phyloP scores from a whole-genome alignment of 2,888 invertebrate species.

The Troglohyphantes excavatus region DNA sequence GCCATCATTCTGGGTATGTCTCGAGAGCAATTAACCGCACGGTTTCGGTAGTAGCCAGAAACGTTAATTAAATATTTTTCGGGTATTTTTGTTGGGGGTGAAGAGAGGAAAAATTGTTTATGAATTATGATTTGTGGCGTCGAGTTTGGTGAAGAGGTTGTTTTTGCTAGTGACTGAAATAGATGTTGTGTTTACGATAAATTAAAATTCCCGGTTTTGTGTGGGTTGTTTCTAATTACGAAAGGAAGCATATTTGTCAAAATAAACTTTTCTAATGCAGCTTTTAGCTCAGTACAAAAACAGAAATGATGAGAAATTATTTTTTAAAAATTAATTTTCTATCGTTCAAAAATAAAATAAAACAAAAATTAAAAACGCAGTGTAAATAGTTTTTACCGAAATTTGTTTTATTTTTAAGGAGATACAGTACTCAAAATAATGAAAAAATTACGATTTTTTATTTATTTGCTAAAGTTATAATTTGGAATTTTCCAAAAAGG shows the following conservation, averaged over 20 bases:
- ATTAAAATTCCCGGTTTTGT: background rate
- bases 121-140: conserved; percentile 18
- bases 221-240: background rate
- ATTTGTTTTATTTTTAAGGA: too few species aligned
- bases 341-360: too few species aligned
- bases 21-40: conserved; percentile 34
- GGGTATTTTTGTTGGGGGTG: background rate
- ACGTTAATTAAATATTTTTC: conserved; percentile 38
- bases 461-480: too few species aligned
- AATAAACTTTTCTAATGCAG: too few species aligned
- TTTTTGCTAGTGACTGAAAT: background rate
- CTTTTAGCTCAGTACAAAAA: too few species aligned
- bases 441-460: too few species aligned
- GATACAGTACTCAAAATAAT: too few species aligned
- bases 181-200: background rate
- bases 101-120: conserved; percentile 1
- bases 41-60: background rate
- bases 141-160: background rate
- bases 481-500: too few species aligned
- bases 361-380: too few species aligned
- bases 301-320: too few species aligned
- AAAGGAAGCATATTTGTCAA: background rate
- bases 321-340: too few species aligned
- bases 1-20: conserved; percentile 28
- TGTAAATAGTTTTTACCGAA: too few species aligned